These are phyloP conservation scores for Metopia argyrocephala DNA, from an alignment of 2,888 invertebrate species.

Conservation along the genomic window DNA sequence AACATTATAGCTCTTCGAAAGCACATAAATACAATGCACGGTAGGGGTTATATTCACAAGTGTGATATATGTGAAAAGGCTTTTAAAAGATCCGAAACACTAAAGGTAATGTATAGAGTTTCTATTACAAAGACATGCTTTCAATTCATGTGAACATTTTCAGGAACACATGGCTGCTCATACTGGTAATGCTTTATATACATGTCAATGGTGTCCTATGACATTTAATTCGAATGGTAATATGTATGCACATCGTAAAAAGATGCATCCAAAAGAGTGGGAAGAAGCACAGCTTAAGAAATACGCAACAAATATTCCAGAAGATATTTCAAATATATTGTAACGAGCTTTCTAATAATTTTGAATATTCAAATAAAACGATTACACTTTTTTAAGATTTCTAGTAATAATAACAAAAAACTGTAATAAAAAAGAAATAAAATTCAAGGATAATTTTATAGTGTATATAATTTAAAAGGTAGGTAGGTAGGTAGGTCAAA, in stretches of 20 bases:
- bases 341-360: too few relatives aligned
- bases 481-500: too few relatives aligned
- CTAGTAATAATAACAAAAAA: too few relatives aligned
- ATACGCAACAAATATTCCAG: too few relatives aligned
- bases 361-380: too few relatives aligned
- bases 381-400: too few relatives aligned
- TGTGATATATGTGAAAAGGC: slow-evolving; percentile 76
- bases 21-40: slow-evolving; percentile 76
- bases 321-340: too few relatives aligned
- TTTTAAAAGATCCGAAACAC: slow-evolving; percentile 73
- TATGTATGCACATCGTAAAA: slow-evolving; percentile 77
- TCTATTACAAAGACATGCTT: background rate
- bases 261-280: slow-evolving; percentile 76
- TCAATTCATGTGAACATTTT: background rate
- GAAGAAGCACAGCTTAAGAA: slow-evolving; percentile 39
- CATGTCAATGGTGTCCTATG: slow-evolving; percentile 76
- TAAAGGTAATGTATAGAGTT: slow-evolving; percentile 14
- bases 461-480: too few relatives aligned
- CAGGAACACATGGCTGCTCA: slow-evolving; percentile 77
- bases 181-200: slow-evolving; percentile 75
- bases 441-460: too few relatives aligned
- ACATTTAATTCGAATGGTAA: slow-evolving; percentile 77
- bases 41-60: slow-evolving; percentile 71
- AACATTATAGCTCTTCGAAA: slow-evolving; percentile 75
- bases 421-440: too few relatives aligned